A percentile compares a stretch with the other conserved stretches of the same genome.
Evolutionary conservation across 2,797 vertebrate species (phyloP).

Genomic region (Limnodromus scolopaceus): DNA sequence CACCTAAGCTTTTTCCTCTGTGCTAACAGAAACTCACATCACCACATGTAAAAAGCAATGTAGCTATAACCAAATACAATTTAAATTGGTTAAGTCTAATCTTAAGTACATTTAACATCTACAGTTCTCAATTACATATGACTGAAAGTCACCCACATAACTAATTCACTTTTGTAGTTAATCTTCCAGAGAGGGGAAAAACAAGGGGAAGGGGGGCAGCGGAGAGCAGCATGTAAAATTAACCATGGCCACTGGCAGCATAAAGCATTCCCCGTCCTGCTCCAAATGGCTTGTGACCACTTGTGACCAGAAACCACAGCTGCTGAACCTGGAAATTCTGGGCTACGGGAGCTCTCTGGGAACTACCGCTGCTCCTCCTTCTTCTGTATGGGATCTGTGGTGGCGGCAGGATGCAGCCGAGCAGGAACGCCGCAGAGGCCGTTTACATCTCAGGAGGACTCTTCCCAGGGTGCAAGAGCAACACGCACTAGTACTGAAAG

Average conservation of each 20-base stretch:
- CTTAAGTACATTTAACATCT: not conserved
- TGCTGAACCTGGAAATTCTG: not conserved
- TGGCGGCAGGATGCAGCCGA: not conserved
- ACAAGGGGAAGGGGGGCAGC: too few species aligned
- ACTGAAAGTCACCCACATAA: not conserved
- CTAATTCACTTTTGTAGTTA: not conserved
- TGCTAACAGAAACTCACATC: not conserved
- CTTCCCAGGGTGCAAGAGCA: not conserved
- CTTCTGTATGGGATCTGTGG: not conserved
- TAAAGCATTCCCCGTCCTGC: not conserved
- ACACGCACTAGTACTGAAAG: not conserved
- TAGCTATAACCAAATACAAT: not conserved
- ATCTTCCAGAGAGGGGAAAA: not conserved
- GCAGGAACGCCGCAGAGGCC: accelerated
- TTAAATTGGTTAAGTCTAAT: not conserved
- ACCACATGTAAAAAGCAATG: not conserved
- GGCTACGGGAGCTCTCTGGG: not conserved
- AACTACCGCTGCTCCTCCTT: not conserved
- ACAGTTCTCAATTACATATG: not conserved
- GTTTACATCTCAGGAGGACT: not conserved
- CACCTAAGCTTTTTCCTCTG: not conserved
- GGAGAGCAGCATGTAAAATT: accelerated
- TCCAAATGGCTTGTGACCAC: not conserved
- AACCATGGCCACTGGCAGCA: not conserved
- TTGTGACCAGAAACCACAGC: not conserved